Percentiles rank a stretch among this genome's conserved stretches.
Evolutionary conservation across 2,888 invertebrate genomes (phyloP).

Genomic region (Amphimallon solstitiale): DNA sequence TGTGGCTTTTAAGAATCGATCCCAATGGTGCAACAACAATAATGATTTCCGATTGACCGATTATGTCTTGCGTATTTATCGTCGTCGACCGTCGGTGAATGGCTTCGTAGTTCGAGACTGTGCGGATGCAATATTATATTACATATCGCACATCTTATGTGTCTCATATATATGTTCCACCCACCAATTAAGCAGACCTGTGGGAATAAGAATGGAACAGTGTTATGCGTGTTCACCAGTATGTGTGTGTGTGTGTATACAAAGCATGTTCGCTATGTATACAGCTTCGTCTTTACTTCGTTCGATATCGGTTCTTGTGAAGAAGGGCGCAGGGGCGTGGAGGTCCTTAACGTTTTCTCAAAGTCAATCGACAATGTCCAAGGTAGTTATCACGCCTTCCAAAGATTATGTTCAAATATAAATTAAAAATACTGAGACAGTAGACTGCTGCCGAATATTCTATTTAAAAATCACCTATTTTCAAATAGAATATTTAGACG

Average conservation of each 20-base stretch:
- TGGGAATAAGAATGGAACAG: conserved; percentile 40
- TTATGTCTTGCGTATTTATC: background rate
- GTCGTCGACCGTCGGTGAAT: background rate
- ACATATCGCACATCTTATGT: conserved; percentile 46
- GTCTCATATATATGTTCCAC: conserved; percentile 42
- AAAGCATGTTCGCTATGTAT: background rate
- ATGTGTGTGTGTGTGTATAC: too few relatives aligned
- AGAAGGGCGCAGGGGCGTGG: too few relatives aligned
- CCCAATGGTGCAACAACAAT: background rate
- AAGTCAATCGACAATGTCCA: too few relatives aligned
- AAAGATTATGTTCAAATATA: too few relatives aligned
- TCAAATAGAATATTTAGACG: too few relatives aligned
- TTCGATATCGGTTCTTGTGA: conserved; percentile 20
- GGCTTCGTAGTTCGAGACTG: background rate
- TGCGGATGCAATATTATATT: conserved; percentile 38
- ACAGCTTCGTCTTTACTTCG: conserved; percentile 31
- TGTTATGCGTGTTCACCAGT: too few relatives aligned
- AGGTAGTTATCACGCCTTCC: too few relatives aligned
- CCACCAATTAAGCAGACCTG: conserved; percentile 48
- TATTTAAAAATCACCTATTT: too few relatives aligned
- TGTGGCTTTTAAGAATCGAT: too few relatives aligned
- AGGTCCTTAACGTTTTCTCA: too few relatives aligned
- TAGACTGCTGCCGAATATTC: too few relatives aligned
- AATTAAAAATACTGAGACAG: too few relatives aligned
- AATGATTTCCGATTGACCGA: conserved; percentile 12